Evolutionary conservation across 1,140 invertebrate species (phyloP), one percentile per base, ranked within the genome.

Genomic region (Euborellia annulipes): DNA sequence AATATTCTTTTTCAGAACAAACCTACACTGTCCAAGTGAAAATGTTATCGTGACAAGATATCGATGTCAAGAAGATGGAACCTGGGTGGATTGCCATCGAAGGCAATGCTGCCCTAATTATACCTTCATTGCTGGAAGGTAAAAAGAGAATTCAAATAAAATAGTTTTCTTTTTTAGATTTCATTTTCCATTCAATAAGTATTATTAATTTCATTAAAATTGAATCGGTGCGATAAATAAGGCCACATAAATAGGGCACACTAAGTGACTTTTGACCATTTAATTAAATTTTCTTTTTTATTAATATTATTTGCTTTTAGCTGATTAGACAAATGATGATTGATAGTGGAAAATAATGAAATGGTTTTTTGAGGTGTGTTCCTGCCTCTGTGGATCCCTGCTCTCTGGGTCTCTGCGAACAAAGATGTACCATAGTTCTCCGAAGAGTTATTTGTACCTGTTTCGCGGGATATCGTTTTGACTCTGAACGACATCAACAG

Each of bases 401-500:
- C 57, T 70, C 69, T 27, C 58, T 78, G 51, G 63, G 67, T 43
- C 58, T 78, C 8, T 79, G 76, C 51, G 75, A 78, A 54, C 76
- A 79, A 57, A 66, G 66, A 44, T 79, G 76, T 54, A 68, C 68
- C 14, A 66, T 76, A 16, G 70, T 66, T 39, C 64, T 70, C 11
- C 69, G 73, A 41, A 56, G 69, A n/a, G 58, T 79, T 9, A 73
- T 77, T 55, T 79, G 76, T 58, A 73, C 72, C 13, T 79, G 76
- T 50, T 69, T 66, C 54, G 58, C 66, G 18, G 76, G 76, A 0
- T 79, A 72, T 56, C 66, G 59, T 47, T 77, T 76, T 56, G 65
- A 64, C 53, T 57, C 63, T 0, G 68, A 73, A 45, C 71, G 71
- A 55, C 67, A 70, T 54, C 62, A 57, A 53, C 53, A 57, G 50